Base-by-base conservation (phyloP, 2,113 vertebrate species). In the Kryptolebias marmoratus region DNA sequence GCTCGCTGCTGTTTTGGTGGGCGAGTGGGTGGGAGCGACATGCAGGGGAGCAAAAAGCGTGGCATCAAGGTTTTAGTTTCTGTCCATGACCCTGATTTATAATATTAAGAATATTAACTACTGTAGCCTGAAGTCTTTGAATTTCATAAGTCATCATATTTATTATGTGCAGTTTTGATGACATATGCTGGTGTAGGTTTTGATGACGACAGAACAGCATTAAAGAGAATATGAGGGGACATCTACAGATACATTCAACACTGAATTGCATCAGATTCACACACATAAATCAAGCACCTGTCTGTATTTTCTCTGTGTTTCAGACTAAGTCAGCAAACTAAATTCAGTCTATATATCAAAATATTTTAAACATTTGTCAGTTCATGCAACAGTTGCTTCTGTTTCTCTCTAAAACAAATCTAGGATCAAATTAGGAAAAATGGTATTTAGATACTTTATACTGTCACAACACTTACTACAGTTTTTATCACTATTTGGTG, bases 21-120 rank as follows among this genome's bases (percentile, higher is more conserved):
- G 67, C 14, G 36, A 2, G 67, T 77, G 72, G 69, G 72, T 28
- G 75, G 79, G 73, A 71, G 75, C 36, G 44, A 77, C 68, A 73
- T 61, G 59, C 68, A 39, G 68, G 76, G 79, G 84, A 79, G 82
- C 64, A 75, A 42, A 63, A 64, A 68, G 67, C 63, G 62, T 77
- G 78, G 79, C 84, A 74, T 22, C 57, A 49, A 59, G 74, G 71
- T 57, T 60, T 69, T 61, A 28, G 69, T 82, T 84, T 75, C 62
- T 44, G 71, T 54, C 65, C 84, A 89, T 72, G 81, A 72, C 57
- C 68, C 56, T 12, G 28, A 68, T 82, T 75, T 73, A 69, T 79
- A 44, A 66, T 66, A 82, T 82, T 82, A 85, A 84, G 75, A 80
- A 70, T 62, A 44, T 86, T 86, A 70, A 76, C 73, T 60, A 72